Base-by-base conservation (phyloP, 2,888 invertebrate genomes). In the Coenonympha arcania region DNA sequence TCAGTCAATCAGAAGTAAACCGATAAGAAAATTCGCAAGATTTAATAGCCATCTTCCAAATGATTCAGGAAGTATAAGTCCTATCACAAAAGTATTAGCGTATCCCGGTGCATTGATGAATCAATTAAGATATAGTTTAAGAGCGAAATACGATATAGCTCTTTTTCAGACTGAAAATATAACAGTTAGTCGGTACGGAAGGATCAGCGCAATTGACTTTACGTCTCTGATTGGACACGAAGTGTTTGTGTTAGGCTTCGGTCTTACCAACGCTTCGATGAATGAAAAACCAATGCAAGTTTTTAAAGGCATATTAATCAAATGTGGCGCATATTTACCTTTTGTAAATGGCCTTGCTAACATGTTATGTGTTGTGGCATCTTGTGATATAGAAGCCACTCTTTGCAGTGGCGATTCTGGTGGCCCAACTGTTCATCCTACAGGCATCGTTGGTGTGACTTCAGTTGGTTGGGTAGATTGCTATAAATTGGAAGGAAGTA, bases 371-470 rank as follows among this genome's bases (percentile, higher is more conserved):
- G 6, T 33, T 22, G 22, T 33, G 4, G 22, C 33, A 15, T 2
- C 3, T 1, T 43, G 43, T 11, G 22, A 22, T 2, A 4, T 9
- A 13, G 22, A 22, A 2, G 37, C 26, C 1, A 42, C 39, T 3
- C 8, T 18, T 6, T 47, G 51, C 18, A 1, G 20, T 6, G 49
- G 50, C 11, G 50, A 50, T 26, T 50, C 50, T 5, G 44, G 50
- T 13, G 44, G 39, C 2, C 44, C 50, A 5, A 24, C 39, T 4
- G 22, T 49, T n/a, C 44, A 50, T 39, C 6, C 24, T 5, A 24
- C 39, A 22, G 50, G 44, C 11, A 19, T 50, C 3, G 16, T 50
- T 18, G 43, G 26, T 6, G 31, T 49, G 3, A 16, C 9, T 13
- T 16, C 49, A 11, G 2, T 3, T 3, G 2, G 6, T 31, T 19